phyloP scores from a whole-genome alignment of 2,888 invertebrate genomes.

The Ectobius pallidus region DNA sequence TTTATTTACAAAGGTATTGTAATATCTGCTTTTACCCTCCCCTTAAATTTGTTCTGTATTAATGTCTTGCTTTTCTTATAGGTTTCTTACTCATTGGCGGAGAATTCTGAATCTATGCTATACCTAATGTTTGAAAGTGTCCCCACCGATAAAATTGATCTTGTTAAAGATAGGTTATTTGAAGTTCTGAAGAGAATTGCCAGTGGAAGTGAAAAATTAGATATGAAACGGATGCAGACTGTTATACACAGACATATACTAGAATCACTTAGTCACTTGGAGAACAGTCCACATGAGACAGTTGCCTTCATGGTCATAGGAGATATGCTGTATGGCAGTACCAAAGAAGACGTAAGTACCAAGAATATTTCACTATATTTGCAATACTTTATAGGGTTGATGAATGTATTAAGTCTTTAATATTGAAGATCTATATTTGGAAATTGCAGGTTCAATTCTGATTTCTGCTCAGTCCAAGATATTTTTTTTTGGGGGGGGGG shows the following conservation, averaged over 20 bases:
- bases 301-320: constrained; percentile 80
- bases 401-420: too few species aligned
- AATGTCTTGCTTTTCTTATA: constrained; percentile 56
- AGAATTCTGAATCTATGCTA: constrained; percentile 74
- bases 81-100: constrained; percentile 71
- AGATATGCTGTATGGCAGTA: constrained; percentile 81
- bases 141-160: constrained; percentile 67
- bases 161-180: constrained; percentile 65
- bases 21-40: too few species aligned
- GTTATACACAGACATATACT: constrained; percentile 74
- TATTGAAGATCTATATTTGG: too few species aligned
- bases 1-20: too few species aligned
- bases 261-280: constrained; percentile 72
- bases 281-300: constrained; percentile 76
- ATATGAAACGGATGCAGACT: constrained; percentile 75
- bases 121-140: constrained; percentile 78
- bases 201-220: constrained; percentile 61
- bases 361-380: background rate
- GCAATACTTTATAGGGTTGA: background rate
- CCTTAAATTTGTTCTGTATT: too few species aligned
- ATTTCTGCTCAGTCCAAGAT: background rate
- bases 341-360: constrained; percentile 72
- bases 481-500: background rate
- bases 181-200: constrained; percentile 58
- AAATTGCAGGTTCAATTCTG: too few species aligned